Conservation (phyloP, 2,888 invertebrate species). For the Anticlea derivata region DNA sequence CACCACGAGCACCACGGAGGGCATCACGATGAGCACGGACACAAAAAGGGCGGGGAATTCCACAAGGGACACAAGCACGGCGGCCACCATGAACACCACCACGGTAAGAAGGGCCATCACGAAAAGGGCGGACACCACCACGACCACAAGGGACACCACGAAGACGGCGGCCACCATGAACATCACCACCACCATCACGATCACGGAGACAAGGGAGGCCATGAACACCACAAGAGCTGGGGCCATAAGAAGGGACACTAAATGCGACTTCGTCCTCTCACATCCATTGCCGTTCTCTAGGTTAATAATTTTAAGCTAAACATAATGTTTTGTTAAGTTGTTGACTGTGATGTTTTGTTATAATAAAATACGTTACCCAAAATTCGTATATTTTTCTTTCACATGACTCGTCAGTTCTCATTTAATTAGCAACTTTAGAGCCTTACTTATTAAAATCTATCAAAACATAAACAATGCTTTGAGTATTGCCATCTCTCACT, state of each 20-base stretch:
- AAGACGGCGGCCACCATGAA: slow-evolving; percentile 90
- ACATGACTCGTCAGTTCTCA: no score
- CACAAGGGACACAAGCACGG: slow-evolving; percentile 92
- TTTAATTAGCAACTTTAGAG: background rate
- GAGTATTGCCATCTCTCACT: no score
- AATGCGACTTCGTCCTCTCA: slow-evolving; percentile 35
- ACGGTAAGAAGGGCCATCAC: slow-evolving; percentile 92
- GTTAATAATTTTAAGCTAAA: slow-evolving; percentile 59
- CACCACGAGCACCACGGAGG: slow-evolving; percentile 92
- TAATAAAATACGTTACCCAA: slow-evolving; percentile 41
- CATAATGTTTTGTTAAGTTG: slow-evolving; percentile 53
- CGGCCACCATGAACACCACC: slow-evolving; percentile 90
- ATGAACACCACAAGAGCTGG: slow-evolving; percentile 92
- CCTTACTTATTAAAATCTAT: no score
- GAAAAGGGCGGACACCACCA: slow-evolving; percentile 92
- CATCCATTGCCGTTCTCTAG: slow-evolving; percentile 56
- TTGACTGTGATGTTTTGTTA: slow-evolving; percentile 71
- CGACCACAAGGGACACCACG: slow-evolving; percentile 91
- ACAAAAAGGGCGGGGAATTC: slow-evolving; percentile 91
- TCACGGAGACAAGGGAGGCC: slow-evolving; percentile 91
- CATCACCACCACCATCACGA: slow-evolving; percentile 90
- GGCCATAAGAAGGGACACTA: slow-evolving; percentile 85
- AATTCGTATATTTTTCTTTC: background rate
- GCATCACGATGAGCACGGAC: slow-evolving; percentile 90
- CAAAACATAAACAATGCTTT: no score